Evolutionary conservation across 1,140 invertebrate species (phyloP).

Genomic region (Lucilia cuprina): DNA sequence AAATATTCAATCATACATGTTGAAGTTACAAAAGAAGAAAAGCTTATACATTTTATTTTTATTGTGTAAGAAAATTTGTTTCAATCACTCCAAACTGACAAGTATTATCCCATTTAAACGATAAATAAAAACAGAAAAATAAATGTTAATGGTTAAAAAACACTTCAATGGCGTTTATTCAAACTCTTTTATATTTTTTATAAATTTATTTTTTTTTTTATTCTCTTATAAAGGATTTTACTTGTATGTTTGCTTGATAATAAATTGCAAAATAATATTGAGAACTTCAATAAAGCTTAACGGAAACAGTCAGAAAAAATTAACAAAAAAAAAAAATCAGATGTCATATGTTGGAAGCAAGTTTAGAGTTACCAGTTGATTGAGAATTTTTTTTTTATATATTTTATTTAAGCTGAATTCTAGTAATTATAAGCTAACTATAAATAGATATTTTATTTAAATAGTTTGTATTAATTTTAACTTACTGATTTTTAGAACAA

Average conservation of each 20-base stretch:
- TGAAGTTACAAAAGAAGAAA: not conserved
- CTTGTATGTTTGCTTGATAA: not conserved
- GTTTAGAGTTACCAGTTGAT: too few species aligned
- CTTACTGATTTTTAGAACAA: too few species aligned
- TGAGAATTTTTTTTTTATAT: too few species aligned
- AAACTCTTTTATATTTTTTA: not conserved
- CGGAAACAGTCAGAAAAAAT: not conserved
- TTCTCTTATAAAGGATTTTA: not conserved
- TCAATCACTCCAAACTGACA: slow-evolving; percentile 5
- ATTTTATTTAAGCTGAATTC: too few species aligned
- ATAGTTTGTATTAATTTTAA: too few species aligned
- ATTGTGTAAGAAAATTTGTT: not conserved
- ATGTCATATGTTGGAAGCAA: too few species aligned
- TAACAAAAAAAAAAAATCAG: not conserved
- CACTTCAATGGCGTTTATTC: not conserved
- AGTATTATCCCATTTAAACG: not conserved
- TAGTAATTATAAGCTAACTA: too few species aligned
- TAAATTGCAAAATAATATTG: not conserved
- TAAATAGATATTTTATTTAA: too few species aligned
- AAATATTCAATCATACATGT: not conserved
- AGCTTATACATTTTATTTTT: not conserved
- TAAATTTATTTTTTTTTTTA: not conserved
- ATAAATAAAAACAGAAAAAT: not conserved
- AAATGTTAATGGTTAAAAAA: not conserved
- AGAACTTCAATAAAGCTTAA: not conserved